Base-by-base conservation (phyloP, 2,113 vertebrate species). In the Seriola aureovittata region DNA sequence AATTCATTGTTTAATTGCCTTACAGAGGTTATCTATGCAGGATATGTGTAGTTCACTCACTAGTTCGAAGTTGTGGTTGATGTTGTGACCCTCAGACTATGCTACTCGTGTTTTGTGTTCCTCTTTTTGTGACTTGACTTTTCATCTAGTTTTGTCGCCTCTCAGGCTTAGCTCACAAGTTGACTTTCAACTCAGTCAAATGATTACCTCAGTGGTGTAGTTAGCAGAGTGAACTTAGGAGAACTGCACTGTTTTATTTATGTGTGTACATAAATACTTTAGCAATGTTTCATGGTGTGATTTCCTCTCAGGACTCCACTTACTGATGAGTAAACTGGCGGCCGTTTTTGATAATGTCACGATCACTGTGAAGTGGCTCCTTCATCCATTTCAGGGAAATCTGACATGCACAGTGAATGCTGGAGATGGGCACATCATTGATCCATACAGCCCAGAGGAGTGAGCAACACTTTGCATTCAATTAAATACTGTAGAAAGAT, bases 351-450 rank as follows among this genome's bases (percentile, higher is more conserved):
- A 98, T 88, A 96, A 97, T 0, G 88, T 99, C 81, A 96, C 93
- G 0, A 73, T 98, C 82, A 95, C 93, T 14, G 81, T 98, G 81
- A 97, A 92, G 38, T 99, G 98, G 98, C 95, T 99, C 50, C 96
- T 99, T 8, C 94, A 96, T 59, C 97, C 98, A 1, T 98, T 96
- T 85, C 91, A 93, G 21, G 98, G 98, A 82, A 99, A 98, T 69
- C 93, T 99, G 63, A 98, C 97, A 59, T 99, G 98, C 67, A 88
- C 93, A 32, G 77, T 99, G 62, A 97, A 93, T 80, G 95, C 92
- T 25, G 98, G 97, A 58, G 97, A 99, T 65, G 97, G 97, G 19
- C 94, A 96, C 93, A 93, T 68, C 10, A 93, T 98, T 10, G 97
- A 98, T 82, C 95, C 97, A 16, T 98, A 97, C 89, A 96, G 92